Evolutionary conservation across 1,140 invertebrate genomes (phyloP).

Genomic region (Phthorimaea operculella): DNA sequence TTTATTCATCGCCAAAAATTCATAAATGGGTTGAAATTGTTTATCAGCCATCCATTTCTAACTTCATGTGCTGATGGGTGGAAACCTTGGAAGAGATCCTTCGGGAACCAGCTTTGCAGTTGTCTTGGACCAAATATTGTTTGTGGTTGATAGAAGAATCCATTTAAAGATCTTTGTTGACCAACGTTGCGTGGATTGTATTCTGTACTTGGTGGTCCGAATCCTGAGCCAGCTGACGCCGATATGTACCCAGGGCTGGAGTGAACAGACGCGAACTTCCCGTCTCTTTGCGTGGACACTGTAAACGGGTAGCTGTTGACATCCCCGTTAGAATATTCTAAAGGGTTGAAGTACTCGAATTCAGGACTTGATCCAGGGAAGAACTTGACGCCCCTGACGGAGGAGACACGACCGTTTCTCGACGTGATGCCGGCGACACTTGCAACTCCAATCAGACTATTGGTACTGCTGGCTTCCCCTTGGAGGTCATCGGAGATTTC

Average conservation of each 20-base stretch:
- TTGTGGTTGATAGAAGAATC: conserved; percentile 12
- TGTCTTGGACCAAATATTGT: conserved; percentile 10
- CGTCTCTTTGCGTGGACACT: conserved; percentile 17
- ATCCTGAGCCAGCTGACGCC: conserved; percentile 17
- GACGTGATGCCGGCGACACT: conserved; percentile 29
- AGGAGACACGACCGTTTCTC: conserved; percentile 32
- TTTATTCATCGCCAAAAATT: conserved; percentile 28
- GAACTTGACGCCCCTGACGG: conserved; percentile 27
- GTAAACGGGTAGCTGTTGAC: conserved; percentile 12
- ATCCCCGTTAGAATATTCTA: conserved; percentile 3
- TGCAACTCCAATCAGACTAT: conserved; percentile 26
- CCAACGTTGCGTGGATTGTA: neutral
- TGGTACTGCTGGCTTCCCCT: neutral
- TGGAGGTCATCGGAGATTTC: neutral
- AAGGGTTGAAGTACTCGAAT: conserved; percentile 7
- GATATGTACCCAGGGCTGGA: conserved; percentile 25
- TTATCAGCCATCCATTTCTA: conserved; percentile 24
- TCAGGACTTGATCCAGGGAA: conserved; percentile 16
- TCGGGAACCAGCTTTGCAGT: conserved; percentile 18
- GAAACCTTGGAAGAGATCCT: conserved; percentile 16
- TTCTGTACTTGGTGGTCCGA: neutral
- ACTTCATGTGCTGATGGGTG: conserved; percentile 11
- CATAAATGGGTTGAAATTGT: conserved; percentile 30
- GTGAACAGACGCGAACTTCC: conserved; percentile 21
- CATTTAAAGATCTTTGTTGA: conserved; percentile 10